Evolutionary conservation across 2,797 vertebrate species (phyloP), one percentile per base, ranked within the genome.

Genomic region (Pagetopsis macropterus): DNA sequence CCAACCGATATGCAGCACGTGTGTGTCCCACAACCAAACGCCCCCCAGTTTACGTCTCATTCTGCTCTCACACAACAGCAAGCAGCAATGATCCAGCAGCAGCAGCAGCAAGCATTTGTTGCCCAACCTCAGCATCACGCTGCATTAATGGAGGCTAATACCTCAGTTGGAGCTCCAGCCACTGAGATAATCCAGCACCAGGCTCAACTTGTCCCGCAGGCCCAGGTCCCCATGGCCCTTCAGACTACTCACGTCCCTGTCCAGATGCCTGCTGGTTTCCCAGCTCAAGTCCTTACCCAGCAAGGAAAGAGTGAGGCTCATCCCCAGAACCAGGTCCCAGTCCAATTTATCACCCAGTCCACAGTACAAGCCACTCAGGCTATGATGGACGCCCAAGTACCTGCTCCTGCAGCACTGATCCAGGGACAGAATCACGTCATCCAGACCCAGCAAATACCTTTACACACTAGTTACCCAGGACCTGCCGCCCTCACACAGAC

Each of bases 71-170:
- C 76, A 46, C 88, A 88, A 56, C 90, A 90, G 50, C 92, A 91
- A 19, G 73, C 60, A 46, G 45, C 71, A 46, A 50, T 84, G 55
- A 73, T 83, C 49, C 80, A 89, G 62, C 89, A 91, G 54, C 91
- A 93, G 21, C 89, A 91, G 54, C 91, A 93, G 57, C 89, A 93
- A 77, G 64, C 73, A 23, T 83, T 89, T 68, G 75, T 66, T 46
- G 49, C 72, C 54, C 92, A 88, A 62, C 71, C 86, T 7, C 88
- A 89, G 52, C 88, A 87, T 54, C 88, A 70, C 27, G 72, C 85
- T 15, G 83, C 92, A 57, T 67, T 79, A 7, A 78, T 86, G 74
- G 93, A 95, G 67, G 66, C 91, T 52, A 85, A 78, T 65, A 65
- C 88, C 40, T 88, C 91, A 57, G 43, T 79, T 50, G 80, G 82